A percentile compares a stretch with the other conserved stretches of the same genome.
phyloP scores from a whole-genome alignment of 2,888 invertebrate genomes.

The Sphaerophoria taeniata region DNA sequence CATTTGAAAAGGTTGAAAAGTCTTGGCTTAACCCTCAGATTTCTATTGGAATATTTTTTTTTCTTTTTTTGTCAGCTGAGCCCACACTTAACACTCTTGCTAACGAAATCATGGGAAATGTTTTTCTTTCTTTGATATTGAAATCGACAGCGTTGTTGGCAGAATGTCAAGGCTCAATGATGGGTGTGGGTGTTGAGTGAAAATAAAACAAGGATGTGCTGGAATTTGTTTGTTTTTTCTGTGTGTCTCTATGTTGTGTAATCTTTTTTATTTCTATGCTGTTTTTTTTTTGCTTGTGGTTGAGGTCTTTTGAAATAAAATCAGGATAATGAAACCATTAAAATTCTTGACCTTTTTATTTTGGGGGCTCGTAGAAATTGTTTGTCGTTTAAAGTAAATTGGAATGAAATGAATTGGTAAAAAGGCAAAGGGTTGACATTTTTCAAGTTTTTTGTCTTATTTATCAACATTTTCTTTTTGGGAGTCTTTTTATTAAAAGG shows the following conservation, averaged over 20 bases:
- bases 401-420: constrained; percentile 27
- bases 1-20: constrained; percentile 33
- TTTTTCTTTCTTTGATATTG: constrained; percentile 8
- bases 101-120: not conserved
- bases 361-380: not conserved
- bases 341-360: constrained; percentile 31
- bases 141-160: constrained; percentile 37
- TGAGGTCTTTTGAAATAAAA: constrained; percentile 11
- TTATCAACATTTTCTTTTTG: not conserved
- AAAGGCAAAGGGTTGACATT: not conserved
- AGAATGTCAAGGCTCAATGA: constrained; percentile 41
- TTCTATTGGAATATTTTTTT: not conserved
- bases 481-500: too few relatives aligned
- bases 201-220: constrained; percentile 54
- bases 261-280: not conserved
- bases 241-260: not conserved
- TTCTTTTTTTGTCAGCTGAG: not conserved
- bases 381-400: constrained; percentile 28
- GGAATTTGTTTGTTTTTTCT: constrained; percentile 53
- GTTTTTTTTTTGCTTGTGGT: not conserved
- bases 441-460: too few relatives aligned
- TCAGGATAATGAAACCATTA: constrained; percentile 35
- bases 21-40: constrained; percentile 2
- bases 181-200: constrained; percentile 33
- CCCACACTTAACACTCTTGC: constrained; percentile 7